phyloP scores from a whole-genome alignment of 2,888 invertebrate species.

The Diplazon laetatorius region DNA sequence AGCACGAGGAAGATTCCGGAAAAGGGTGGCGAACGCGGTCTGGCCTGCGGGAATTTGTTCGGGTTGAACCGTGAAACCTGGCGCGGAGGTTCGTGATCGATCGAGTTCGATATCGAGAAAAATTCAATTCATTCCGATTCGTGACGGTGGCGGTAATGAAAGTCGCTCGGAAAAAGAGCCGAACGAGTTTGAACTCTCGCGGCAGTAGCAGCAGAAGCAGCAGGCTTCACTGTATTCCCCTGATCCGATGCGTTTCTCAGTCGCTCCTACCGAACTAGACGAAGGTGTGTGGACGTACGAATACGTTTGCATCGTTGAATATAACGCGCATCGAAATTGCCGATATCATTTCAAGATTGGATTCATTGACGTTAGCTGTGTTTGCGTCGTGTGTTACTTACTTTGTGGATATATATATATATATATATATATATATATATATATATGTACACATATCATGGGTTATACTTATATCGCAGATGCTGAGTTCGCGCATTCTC shows the following conservation, averaged over 20 bases:
- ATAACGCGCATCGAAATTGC: constrained; percentile 48
- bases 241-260: constrained; percentile 33
- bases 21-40: neutral
- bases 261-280: neutral
- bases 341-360: constrained; percentile 61
- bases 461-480: no score
- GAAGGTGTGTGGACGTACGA: neutral
- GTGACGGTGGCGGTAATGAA: constrained; percentile 56
- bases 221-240: constrained; percentile 17
- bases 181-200: constrained; percentile 47
- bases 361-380: constrained; percentile 17
- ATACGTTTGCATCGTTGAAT: constrained; percentile 37
- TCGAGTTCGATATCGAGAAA: constrained; percentile 53
- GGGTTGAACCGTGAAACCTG: constrained; percentile 10
- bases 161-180: constrained; percentile 50
- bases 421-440: no score
- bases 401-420: constrained; percentile 10
- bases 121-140: constrained; percentile 58
- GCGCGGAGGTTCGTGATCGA: constrained; percentile 44
- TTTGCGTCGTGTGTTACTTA: neutral
- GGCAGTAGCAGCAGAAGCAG: constrained; percentile 22
- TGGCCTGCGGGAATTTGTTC: constrained; percentile 4
- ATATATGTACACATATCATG: no score
- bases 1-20: constrained; percentile 29
- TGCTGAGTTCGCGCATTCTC: no score